Evolutionary conservation across 2,888 invertebrate genomes (phyloP).

Genomic region (Boloria euphrosyne): DNA sequence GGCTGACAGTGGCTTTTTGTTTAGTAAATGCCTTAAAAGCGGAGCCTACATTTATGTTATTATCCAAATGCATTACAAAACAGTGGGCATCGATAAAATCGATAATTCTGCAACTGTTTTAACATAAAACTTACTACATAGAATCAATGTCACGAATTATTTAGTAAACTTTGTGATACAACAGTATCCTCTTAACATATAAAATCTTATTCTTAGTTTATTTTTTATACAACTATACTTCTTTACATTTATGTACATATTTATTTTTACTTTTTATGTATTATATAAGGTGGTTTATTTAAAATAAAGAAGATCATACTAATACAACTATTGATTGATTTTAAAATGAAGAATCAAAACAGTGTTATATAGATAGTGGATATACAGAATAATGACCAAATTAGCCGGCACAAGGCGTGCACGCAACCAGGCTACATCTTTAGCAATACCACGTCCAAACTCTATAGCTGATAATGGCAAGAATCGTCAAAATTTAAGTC

Average conservation of each 20-base stretch:
- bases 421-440: slow-evolving; percentile 70
- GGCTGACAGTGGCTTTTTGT: slow-evolving; percentile 75
- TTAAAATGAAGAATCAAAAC: slow-evolving; percentile 41
- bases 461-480: slow-evolving; percentile 72
- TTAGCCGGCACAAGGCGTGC: slow-evolving; percentile 74
- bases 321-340: slow-evolving; percentile 31
- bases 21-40: slow-evolving; percentile 48
- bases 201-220: slow-evolving; percentile 12
- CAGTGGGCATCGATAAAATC: slow-evolving; percentile 42
- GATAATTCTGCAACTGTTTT: slow-evolving; percentile 39
- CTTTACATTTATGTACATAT: slow-evolving; percentile 21
- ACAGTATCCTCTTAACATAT: background rate
- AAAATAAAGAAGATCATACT: slow-evolving; percentile 27
- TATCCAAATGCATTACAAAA: slow-evolving; percentile 38
- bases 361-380: slow-evolving; percentile 43
- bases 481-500: slow-evolving; percentile 70
- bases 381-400: slow-evolving; percentile 47
- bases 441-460: slow-evolving; percentile 70
- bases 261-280: background rate
- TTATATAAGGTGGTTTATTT: slow-evolving; percentile 34
- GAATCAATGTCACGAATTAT: slow-evolving; percentile 16
- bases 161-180: slow-evolving; percentile 7
- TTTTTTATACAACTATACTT: slow-evolving; percentile 13
- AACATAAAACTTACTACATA: too few species aligned
- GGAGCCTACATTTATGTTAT: slow-evolving; percentile 36